Conservation (phyloP, 1,140 invertebrate species). For the Andricus grossulariae region DNA sequence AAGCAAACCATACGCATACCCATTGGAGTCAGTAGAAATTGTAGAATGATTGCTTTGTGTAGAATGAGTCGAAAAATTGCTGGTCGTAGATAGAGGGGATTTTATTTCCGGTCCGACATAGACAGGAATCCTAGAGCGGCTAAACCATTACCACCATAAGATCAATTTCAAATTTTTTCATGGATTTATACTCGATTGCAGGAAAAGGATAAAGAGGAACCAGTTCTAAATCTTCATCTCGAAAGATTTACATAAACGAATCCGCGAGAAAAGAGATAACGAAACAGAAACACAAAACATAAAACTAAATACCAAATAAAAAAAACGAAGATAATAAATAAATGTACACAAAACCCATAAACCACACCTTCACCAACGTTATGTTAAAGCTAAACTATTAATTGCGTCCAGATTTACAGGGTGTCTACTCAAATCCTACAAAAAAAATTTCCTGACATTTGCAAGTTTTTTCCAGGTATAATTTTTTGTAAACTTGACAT, state of each 20-base stretch:
- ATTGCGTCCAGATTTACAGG: too few species aligned
- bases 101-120: conserved; percentile 75
- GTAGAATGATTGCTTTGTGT: conserved; percentile 75
- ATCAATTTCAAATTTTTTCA: conserved; percentile 32
- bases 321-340: neutral
- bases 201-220: conserved; percentile 27
- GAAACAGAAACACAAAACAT: neutral
- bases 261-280: neutral
- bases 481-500: too few species aligned
- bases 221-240: conserved; percentile 9
- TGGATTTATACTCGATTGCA: conserved; percentile 20
- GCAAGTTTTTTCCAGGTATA: too few species aligned
- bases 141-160: conserved; percentile 67
- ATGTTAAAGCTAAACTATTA: neutral
- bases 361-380: conserved; percentile 32
- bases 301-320: neutral
- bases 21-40: conserved; percentile 75
- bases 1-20: conserved; percentile 68
- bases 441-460: too few species aligned
- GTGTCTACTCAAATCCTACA: too few species aligned
- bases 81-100: conserved; percentile 74
- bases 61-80: conserved; percentile 74
- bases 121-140: conserved; percentile 76
- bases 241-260: conserved; percentile 12
- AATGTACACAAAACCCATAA: neutral